phyloP scores from a whole-genome alignment of 2,113 vertebrate genomes.

The Chloebia gouldiae region DNA sequence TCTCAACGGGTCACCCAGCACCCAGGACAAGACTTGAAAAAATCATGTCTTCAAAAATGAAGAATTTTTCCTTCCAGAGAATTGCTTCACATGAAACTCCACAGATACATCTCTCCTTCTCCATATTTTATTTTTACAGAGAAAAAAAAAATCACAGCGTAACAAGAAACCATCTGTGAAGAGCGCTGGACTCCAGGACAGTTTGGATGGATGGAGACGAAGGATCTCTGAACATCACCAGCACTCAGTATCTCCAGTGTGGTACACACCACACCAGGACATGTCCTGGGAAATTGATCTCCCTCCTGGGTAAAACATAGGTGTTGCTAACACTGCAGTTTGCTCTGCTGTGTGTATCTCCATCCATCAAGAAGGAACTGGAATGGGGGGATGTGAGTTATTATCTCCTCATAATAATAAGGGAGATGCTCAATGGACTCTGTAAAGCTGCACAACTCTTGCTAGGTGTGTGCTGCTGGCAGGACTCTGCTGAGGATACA shows the following conservation, averaged over 20 bases:
- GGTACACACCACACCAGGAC: background rate
- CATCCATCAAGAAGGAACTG: background rate
- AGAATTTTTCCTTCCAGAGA: background rate
- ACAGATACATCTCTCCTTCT: background rate
- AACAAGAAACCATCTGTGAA: background rate
- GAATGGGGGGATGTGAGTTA: background rate
- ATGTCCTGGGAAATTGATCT: background rate
- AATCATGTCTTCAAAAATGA: background rate
- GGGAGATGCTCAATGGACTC: background rate
- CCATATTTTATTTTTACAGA: background rate
- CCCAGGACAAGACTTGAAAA: background rate
- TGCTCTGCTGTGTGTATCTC: background rate
- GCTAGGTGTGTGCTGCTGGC: background rate
- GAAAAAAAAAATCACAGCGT: background rate
- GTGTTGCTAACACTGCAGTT: background rate
- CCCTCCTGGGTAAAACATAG: background rate
- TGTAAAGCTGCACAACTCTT: background rate
- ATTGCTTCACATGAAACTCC: background rate
- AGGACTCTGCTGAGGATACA: background rate
- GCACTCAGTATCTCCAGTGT: background rate
- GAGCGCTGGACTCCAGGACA: too few relatives aligned
- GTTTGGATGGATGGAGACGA: too few relatives aligned
- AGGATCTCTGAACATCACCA: background rate
- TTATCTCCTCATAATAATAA: background rate
- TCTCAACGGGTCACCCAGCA: background rate